Conservation (phyloP, 1,140 invertebrate genomes). For the Stegodyphus dumicola region DNA sequence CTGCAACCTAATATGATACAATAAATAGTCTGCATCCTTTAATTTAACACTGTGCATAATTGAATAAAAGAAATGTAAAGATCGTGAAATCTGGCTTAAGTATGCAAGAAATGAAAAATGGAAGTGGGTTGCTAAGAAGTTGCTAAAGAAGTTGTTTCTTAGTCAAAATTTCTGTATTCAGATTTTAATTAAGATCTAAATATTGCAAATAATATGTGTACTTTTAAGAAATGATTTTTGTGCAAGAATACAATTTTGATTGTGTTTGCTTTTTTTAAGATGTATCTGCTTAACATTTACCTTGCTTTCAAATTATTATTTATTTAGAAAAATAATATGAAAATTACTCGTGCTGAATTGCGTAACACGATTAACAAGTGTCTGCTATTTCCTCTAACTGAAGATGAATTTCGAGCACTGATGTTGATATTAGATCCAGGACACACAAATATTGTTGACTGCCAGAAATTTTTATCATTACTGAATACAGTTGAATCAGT, state of each 20-base stretch:
- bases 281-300: neutral
- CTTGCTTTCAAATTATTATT: neutral
- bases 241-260: neutral
- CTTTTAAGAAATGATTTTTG: neutral
- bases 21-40: too few species aligned
- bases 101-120: too few species aligned
- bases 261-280: neutral
- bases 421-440: constrained; percentile 43
- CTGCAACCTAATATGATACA: too few species aligned
- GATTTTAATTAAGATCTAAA: too few species aligned
- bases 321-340: neutral
- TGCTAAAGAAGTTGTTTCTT: too few species aligned
- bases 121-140: too few species aligned
- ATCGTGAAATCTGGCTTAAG: too few species aligned
- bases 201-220: too few species aligned
- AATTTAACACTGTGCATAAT: too few species aligned
- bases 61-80: too few species aligned
- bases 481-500: neutral
- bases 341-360: constrained; percentile 32
- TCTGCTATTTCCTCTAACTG: constrained; percentile 11
- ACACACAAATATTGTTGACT: constrained; percentile 39
- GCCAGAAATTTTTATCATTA: constrained; percentile 26
- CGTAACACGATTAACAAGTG: constrained; percentile 24
- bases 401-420: constrained; percentile 34
- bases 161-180: too few species aligned